These are phyloP conservation scores for Helobdella robusta DNA, from an alignment of 2,888 invertebrate species.

Conservation along the genomic window DNA sequence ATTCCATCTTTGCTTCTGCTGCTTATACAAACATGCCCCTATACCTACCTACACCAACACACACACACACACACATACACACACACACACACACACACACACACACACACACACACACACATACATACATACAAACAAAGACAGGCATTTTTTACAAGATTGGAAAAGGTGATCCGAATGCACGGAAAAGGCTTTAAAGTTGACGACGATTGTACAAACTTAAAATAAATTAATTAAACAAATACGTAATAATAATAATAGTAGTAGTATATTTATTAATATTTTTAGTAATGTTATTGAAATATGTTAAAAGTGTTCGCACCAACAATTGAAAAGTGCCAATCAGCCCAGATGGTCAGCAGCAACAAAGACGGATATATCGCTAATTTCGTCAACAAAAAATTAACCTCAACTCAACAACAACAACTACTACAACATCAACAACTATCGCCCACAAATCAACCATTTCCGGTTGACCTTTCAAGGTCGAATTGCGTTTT, in stretches of 20 bases:
- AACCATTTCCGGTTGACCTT: no score
- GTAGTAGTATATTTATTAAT: no score
- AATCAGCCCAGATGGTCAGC: background rate
- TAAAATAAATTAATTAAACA: no score
- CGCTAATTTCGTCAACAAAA: background rate
- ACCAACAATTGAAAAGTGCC: background rate
- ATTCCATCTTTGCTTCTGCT: no score
- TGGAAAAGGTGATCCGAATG: no score
- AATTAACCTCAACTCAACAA: background rate
- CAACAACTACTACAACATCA: background rate
- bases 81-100: constrained; percentile 17
- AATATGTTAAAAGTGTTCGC: background rate
- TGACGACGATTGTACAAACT: no score
- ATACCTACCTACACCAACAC: constrained; percentile 17
- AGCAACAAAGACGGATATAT: background rate
- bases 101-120: constrained; percentile 11
- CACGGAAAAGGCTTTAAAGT: no score
- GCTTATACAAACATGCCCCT: constrained; percentile 1
- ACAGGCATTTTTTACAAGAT: no score
- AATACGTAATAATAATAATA: no score
- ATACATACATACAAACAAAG: no score
- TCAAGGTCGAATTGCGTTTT: background rate
- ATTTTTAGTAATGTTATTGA: no score
- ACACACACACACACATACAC: constrained; percentile 13
- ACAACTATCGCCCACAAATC: no score